Evolutionary conservation across 1,140 invertebrate genomes (phyloP), one percentile per base, ranked within the genome.

Genomic region (Panulirus ornatus): DNA sequence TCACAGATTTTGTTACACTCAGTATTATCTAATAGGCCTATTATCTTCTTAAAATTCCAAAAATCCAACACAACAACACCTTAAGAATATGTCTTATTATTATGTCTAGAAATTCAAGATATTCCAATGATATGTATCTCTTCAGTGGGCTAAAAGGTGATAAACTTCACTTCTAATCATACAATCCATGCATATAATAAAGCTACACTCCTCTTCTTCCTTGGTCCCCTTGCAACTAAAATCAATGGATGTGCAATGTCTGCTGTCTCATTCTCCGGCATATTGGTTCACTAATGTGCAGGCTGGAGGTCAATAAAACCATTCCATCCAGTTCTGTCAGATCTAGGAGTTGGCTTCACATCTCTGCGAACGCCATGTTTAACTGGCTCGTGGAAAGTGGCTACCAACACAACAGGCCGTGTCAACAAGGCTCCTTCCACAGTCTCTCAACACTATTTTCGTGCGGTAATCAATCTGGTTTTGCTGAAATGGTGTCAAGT

Each of bases 131-230:
- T 89, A 89, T 89, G 88, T 89, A 88, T 81, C 75, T 88, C 47
- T 78, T 79, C 85, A 27, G 88, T 58, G 44, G 22, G 22, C 70
- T 75, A 83, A 73, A 83, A 58, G 22, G 27, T 58, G 51, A 71
- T 63, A 47, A 75, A 16, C 30, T 75, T 83, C 76, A 89, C 66
- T 82, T 22, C 79, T 88, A 63, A 88, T 88, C 88, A 89, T 83
- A 89, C 88, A 89, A 73, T 89, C 88, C 88, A 89, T 44, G 78
- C 22, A 84, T 73, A 71, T 89, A 89, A 89, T 73, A 89, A 82
- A 73, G 54, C 88, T 70, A 84, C 88, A 89, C 88, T 76, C 81
- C 79, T 84, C 88, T 83, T 83, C 88, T 83, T 89, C 71, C 88
- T 83, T 89, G 88, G 66, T 70, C 88, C 88, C 88, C 88, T 89